Conservation (phyloP, 2,888 invertebrate species). For the Apotomis turbidana region DNA sequence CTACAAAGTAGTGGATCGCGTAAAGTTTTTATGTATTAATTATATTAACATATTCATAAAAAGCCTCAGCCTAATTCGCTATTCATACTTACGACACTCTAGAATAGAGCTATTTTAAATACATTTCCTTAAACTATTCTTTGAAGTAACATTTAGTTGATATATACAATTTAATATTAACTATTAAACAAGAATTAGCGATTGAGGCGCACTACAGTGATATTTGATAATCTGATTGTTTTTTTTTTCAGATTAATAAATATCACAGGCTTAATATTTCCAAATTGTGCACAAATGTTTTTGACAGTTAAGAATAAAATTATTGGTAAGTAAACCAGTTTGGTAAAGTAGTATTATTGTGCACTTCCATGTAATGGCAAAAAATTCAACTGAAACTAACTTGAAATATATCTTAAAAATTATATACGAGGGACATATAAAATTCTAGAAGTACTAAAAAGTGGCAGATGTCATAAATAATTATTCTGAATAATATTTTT, state of each 20-base stretch:
- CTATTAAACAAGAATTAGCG: background rate
- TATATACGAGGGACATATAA: background rate
- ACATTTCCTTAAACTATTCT: slow-evolving; percentile 16
- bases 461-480: background rate
- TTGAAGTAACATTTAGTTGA: slow-evolving; percentile 18
- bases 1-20: no score
- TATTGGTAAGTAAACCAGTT: background rate
- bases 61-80: slow-evolving; percentile 5
- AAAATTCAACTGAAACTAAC: background rate
- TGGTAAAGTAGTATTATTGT: background rate
- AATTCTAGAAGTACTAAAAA: background rate
- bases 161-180: slow-evolving; percentile 13
- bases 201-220: background rate
- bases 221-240: no score
- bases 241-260: no score
- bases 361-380: background rate
- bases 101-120: slow-evolving; percentile 5
- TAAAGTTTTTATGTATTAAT: background rate
- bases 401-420: background rate
- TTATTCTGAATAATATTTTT: slow-evolving; percentile 24
- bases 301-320: background rate
- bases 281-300: background rate
- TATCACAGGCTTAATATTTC: background rate
- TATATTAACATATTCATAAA: background rate
- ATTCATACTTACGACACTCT: background rate